A percentile compares a stretch with the other conserved stretches of the same genome.
These are phyloP conservation scores for Lymantria monacha DNA, from an alignment of 2,888 invertebrate genomes.

Conservation along the genomic window DNA sequence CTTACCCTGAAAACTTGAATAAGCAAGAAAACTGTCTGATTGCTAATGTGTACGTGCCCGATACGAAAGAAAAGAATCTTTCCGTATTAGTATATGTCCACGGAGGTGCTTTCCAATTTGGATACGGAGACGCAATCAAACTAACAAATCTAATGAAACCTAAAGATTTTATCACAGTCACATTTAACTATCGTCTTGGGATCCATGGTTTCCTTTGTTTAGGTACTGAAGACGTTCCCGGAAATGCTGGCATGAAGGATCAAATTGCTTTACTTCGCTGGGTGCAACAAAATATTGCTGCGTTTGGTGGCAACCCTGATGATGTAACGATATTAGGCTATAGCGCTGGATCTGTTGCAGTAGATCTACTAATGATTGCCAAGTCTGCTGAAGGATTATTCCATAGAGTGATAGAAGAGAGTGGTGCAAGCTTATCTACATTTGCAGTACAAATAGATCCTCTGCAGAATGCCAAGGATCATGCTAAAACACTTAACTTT, in stretches of 20 bases:
- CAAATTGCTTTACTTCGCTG: conserved; percentile 54
- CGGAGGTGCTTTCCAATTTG: conserved; percentile 62
- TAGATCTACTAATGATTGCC: conserved; percentile 53
- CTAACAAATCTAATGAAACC: conserved; percentile 37
- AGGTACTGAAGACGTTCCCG: conserved; percentile 53
- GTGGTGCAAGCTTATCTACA: conserved; percentile 35
- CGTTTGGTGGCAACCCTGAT: conserved; percentile 57
- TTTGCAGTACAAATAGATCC: conserved; percentile 44
- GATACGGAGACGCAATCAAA: conserved; percentile 42
- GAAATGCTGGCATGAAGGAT: conserved; percentile 65
- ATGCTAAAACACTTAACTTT: conserved; percentile 37
- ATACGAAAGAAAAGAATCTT: conserved; percentile 37
- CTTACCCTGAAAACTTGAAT: not conserved
- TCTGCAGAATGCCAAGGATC: conserved; percentile 37
- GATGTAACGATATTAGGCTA: conserved; percentile 55
- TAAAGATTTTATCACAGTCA: conserved; percentile 46
- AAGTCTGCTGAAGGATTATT: conserved; percentile 4
- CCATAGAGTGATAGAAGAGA: conserved; percentile 14
- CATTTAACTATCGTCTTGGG: conserved; percentile 12
- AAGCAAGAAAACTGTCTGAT: conserved; percentile 57
- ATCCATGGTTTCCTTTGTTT: conserved; percentile 55
- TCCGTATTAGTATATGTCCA: conserved; percentile 68
- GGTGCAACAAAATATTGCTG: conserved; percentile 53
- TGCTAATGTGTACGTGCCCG: conserved; percentile 55
- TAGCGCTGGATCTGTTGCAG: conserved; percentile 54